Conservation (phyloP, 2,888 invertebrate species). For the Tenthredo livida region DNA sequence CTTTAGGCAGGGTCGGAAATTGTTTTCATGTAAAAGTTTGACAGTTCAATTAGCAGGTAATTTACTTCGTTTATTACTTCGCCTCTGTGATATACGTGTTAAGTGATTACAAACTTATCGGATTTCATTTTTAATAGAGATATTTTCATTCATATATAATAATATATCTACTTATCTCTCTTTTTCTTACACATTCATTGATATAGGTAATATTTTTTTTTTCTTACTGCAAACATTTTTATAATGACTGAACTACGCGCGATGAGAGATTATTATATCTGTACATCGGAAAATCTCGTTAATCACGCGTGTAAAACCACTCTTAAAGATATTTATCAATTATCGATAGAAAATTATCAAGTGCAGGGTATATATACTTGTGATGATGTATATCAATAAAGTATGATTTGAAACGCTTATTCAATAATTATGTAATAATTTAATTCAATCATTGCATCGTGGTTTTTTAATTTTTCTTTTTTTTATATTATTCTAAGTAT, state of each 20-base stretch:
- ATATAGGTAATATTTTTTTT: neutral
- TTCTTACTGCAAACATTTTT: neutral
- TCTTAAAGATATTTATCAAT: neutral
- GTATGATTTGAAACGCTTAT: too few species aligned
- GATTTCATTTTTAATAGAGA: neutral
- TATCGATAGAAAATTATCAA: neutral
- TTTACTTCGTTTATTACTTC: neutral
- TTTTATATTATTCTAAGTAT: too few species aligned
- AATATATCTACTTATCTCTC: neutral
- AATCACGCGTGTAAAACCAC: neutral
- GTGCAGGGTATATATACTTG: too few species aligned
- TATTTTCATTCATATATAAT: neutral
- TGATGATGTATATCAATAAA: too few species aligned
- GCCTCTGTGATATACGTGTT: neutral
- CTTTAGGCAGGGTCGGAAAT: neutral
- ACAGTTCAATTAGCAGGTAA: slow-evolving; percentile 2
- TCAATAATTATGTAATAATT: too few species aligned
- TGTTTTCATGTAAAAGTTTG: neutral
- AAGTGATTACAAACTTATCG: neutral
- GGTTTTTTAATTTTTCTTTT: too few species aligned
- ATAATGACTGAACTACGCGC: neutral
- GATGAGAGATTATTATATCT: neutral
- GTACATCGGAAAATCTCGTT: neutral
- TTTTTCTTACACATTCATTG: neutral
- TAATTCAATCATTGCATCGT: too few species aligned